phyloP scores from a whole-genome alignment of 1,140 invertebrate species.

The Drosophila persimilis region DNA sequence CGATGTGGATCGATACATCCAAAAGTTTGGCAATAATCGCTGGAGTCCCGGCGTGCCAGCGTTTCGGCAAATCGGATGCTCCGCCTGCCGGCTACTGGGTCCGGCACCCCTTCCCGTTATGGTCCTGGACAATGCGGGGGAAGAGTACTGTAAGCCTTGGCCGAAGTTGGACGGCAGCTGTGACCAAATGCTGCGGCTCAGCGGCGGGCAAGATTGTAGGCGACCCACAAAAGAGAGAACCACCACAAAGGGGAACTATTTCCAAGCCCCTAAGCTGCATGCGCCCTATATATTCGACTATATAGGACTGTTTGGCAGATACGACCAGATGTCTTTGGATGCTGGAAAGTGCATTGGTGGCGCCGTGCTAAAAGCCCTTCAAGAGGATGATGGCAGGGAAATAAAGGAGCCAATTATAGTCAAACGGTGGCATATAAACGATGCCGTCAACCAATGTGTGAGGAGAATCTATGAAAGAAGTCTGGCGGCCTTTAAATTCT shows the following conservation, averaged over 20 bases:
- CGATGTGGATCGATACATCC: constrained; percentile 21
- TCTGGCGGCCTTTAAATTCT: neutral
- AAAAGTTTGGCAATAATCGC: constrained; percentile 16
- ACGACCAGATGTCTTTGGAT: neutral
- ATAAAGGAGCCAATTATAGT: neutral
- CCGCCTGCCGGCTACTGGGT: constrained; percentile 4
- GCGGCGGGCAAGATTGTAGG: too few relatives aligned
- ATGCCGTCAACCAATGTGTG: constrained; percentile 15
- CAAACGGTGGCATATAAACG: neutral
- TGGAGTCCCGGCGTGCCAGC: constrained; percentile 12
- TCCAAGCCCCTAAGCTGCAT: neutral
- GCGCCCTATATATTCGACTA: constrained; percentile 15
- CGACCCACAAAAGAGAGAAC: too few relatives aligned
- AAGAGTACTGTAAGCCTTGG: too few relatives aligned
- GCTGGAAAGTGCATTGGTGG: neutral
- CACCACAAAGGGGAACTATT: neutral
- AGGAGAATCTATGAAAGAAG: constrained; percentile 20
- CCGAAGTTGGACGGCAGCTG: too few relatives aligned
- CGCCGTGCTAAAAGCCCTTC: neutral
- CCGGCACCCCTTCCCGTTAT: constrained; percentile 7
- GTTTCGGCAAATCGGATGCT: neutral
- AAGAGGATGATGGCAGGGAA: neutral
- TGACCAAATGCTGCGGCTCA: too few relatives aligned
- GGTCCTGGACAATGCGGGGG: neutral
- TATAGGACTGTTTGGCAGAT: neutral